phyloP scores from a whole-genome alignment of 2,113 vertebrate species.

The Otus sunia region DNA sequence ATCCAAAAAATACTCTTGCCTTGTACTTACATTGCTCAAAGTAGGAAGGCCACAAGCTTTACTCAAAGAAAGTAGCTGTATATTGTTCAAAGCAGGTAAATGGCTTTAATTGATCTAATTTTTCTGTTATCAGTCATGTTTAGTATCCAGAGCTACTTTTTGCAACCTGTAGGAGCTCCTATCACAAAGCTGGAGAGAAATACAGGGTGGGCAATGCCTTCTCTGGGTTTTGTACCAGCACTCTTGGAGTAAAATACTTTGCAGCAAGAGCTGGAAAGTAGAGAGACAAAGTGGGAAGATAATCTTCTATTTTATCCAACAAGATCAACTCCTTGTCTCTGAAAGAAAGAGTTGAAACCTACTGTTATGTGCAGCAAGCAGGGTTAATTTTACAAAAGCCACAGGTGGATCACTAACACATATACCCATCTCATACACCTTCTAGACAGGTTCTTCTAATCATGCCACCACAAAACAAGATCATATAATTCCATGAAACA shows the following conservation, averaged over 20 bases:
- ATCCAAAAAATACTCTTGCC: not conserved
- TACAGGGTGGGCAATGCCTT: not conserved
- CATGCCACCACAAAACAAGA: not conserved
- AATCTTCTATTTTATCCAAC: not conserved
- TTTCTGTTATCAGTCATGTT: not conserved
- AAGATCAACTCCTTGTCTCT: not conserved
- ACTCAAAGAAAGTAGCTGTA: not conserved
- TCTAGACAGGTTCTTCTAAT: not conserved
- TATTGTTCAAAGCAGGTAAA: not conserved
- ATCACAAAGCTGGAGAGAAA: not conserved
- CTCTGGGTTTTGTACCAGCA: not conserved
- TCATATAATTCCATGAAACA: not conserved
- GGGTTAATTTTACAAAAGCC: not conserved
- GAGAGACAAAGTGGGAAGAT: not conserved
- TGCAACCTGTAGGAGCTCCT: not conserved
- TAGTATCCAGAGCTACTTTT: not conserved
- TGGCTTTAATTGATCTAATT: not conserved
- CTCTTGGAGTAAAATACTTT: not conserved
- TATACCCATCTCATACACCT: accelerated
- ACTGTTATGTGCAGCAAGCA: not conserved
- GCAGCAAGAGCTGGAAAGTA: not conserved
- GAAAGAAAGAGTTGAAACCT: not conserved
- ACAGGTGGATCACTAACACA: not conserved
- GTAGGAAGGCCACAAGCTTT: accelerated
- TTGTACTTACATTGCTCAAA: not conserved